Percentiles rank a stretch among this genome's conserved stretches.
phyloP scores from a whole-genome alignment of 2,113 vertebrate genomes.

The Lamprotornis superbus region DNA sequence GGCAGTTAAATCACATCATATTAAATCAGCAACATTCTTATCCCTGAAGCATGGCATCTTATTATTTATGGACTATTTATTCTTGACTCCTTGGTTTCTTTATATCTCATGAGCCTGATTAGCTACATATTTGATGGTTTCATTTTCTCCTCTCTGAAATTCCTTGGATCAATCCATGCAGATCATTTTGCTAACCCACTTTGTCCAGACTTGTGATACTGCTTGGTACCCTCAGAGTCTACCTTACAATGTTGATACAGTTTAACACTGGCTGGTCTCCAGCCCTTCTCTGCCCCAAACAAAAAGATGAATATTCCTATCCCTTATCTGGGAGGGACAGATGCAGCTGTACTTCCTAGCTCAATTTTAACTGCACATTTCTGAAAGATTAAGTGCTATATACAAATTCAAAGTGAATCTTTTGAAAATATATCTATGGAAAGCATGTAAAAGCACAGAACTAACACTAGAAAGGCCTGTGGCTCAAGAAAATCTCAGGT shows the following conservation, averaged over 20 bases:
- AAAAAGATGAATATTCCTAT: conserved; percentile 5
- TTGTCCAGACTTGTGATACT: neutral
- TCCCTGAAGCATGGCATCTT: neutral
- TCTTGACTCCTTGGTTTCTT: neutral
- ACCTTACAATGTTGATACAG: neutral
- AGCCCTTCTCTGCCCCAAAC: neutral
- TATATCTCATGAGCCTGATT: neutral
- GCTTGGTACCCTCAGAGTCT: neutral
- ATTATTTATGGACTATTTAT: conserved; percentile 27
- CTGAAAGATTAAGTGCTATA: neutral
- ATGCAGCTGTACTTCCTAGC: neutral
- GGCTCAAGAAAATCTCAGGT: neutral
- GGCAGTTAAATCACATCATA: neutral
- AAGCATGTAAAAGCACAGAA: neutral
- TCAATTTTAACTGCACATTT: conserved; percentile 8
- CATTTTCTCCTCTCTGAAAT: neutral
- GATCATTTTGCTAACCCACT: neutral
- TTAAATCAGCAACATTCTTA: conserved; percentile 16
- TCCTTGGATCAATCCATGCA: neutral
- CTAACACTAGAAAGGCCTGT: neutral
- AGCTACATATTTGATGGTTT: neutral
- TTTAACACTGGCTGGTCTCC: neutral
- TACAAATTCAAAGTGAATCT: conserved; percentile 15
- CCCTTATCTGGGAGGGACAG: conserved; percentile 51
- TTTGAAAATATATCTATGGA: neutral